These are phyloP conservation scores for Coptodon bakossiorum DNA, from an alignment of 2,113 vertebrate species.

Conservation along the genomic window DNA sequence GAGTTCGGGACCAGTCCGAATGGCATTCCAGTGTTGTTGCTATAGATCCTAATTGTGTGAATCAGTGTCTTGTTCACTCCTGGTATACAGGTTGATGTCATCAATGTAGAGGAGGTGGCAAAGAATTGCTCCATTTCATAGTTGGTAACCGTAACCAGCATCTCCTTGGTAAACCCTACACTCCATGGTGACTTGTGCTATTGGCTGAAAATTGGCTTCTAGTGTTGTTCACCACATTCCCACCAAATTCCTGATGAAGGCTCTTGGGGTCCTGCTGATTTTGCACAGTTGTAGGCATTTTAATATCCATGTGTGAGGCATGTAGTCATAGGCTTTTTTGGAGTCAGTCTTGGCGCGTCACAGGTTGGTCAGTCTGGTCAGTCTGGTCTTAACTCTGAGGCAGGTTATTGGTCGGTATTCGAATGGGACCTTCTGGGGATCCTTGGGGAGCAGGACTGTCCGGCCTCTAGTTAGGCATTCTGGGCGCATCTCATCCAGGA, in stretches of 20 bases:
- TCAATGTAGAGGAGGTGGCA: neutral
- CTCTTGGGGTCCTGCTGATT: neutral
- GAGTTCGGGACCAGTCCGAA: neutral
- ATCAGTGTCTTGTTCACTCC: neutral
- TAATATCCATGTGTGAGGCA: neutral
- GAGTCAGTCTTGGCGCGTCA: fast-evolving
- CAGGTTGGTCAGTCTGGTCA: neutral
- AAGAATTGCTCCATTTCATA: neutral
- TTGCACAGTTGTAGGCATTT: neutral
- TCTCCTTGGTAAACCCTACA: neutral
- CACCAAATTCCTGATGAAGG: neutral
- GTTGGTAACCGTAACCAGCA: neutral
- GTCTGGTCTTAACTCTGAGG: too few relatives aligned
- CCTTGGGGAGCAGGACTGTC: neutral
- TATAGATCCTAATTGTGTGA: neutral
- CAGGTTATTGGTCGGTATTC: neutral
- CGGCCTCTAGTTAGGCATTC: neutral
- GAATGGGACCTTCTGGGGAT: fast-evolving
- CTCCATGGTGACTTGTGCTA: neutral
- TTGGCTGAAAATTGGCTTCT: neutral
- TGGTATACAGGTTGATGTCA: neutral
- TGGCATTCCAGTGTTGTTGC: neutral
- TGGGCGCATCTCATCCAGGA: neutral
- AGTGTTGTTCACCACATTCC: neutral
- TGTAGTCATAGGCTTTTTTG: fast-evolving